These are phyloP conservation scores for Idaea aversata DNA, from an alignment of 2,888 invertebrate genomes.

Conservation along the genomic window DNA sequence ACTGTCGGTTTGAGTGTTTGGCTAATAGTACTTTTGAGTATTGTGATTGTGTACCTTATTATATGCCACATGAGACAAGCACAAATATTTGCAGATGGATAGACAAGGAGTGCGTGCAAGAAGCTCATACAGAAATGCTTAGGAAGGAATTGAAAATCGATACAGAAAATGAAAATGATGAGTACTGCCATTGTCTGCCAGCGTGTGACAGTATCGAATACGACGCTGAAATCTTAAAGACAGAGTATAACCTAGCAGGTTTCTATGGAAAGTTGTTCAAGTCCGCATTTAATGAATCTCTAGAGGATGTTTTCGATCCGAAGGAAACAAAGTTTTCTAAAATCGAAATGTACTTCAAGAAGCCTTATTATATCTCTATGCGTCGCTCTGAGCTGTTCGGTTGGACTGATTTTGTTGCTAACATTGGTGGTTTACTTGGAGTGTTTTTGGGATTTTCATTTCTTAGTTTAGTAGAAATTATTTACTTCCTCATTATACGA, in stretches of 20 bases:
- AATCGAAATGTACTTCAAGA: slow-evolving; percentile 71
- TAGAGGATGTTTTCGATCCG: not conserved
- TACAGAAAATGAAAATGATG: slow-evolving; percentile 5
- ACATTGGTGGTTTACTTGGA: slow-evolving; percentile 75
- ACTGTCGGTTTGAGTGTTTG: slow-evolving; percentile 36
- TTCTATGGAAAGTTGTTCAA: not conserved
- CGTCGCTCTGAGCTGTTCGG: slow-evolving; percentile 76
- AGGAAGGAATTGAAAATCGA: slow-evolving; percentile 3
- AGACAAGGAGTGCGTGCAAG: slow-evolving; percentile 26
- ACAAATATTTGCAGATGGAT: not conserved
- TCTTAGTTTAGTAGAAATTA: slow-evolving; percentile 73
- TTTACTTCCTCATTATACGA: slow-evolving; percentile 61
- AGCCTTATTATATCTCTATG: slow-evolving; percentile 72
- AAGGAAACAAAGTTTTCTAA: slow-evolving; percentile 31
- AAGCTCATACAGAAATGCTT: slow-evolving; percentile 26
- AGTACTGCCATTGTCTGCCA: slow-evolving; percentile 24
- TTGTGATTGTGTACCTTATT: slow-evolving; percentile 23
- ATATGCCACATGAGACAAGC: not conserved
- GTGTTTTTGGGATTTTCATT: slow-evolving; percentile 77
- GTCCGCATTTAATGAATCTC: not conserved
- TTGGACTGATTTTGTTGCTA: slow-evolving; percentile 74
- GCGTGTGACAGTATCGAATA: slow-evolving; percentile 79
- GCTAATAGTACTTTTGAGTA: slow-evolving; percentile 28
- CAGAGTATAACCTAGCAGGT: slow-evolving; percentile 61
- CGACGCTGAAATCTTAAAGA: slow-evolving; percentile 82